Base-by-base conservation (phyloP, 2,113 vertebrate species). In the Nothoprocta pentlandii region DNA sequence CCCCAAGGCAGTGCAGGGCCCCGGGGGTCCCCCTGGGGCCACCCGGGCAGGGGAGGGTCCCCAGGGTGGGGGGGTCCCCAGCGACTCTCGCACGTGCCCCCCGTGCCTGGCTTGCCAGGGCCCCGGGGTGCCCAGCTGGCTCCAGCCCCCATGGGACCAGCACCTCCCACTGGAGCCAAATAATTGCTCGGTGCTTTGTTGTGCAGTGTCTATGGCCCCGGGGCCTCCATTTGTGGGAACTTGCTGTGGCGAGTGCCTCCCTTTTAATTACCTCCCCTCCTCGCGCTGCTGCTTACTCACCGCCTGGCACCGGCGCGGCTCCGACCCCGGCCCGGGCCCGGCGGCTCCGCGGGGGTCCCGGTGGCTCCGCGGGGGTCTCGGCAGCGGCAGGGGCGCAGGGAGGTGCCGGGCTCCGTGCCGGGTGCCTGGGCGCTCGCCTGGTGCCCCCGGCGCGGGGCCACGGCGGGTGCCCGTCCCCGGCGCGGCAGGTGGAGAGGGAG, bases 111-210 rank as follows among this genome's bases (percentile, higher is more conserved):
- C 83, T 91, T 94, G 85, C 34, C 68, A 42, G 71, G 84, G 95
- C 96, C 96, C 47, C 73, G 59, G 94, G 95, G 97, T 94, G 95
- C 91, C 95, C 95, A 66, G 96, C 96, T 78, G 96, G 92, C 97
- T 96, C 96, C 97, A 93, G 95, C 97, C 96, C 94, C 95, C 85
- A 70, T 94, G 96, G 94, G 94, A 89, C 97, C 98, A 75, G 97
- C 97, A 95, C 96, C 97, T 97, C 97, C 97, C 97, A 91, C 97
- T 98, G 98, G 98, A 98, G 98, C 98, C 98, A 98, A 97, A 98
- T 98, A 98, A 98, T 98, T 98, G 97, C 97, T 89, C 97, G 87
- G 96, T 97, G 97, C 97, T 98, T 98, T 98, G 98, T 98, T 97
- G 97, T 97, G 97, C 97, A 87, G 97, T 97, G 98, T 98, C 98